Percentiles rank a stretch among this genome's conserved stretches.
Conservation (phyloP, 2,113 vertebrate genomes). For the Phainopepla nitens region DNA sequence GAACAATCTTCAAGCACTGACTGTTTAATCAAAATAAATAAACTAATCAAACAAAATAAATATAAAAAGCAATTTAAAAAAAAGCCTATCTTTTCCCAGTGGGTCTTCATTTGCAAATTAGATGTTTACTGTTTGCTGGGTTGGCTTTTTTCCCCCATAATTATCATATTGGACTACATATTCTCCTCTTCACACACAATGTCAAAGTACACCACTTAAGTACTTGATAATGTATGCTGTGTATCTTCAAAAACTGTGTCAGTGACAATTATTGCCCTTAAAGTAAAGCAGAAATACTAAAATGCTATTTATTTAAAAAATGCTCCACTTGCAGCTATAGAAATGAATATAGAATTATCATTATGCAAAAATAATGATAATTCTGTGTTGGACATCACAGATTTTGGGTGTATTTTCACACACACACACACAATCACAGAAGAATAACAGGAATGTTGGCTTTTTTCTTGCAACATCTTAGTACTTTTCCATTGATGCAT, state of each 20-base stretch:
- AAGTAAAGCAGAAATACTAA: background rate
- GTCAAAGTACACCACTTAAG: background rate
- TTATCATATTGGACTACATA: background rate
- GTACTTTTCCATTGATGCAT: background rate
- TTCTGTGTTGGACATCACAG: background rate
- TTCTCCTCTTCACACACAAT: background rate
- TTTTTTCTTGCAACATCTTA: background rate
- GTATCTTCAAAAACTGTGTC: background rate
- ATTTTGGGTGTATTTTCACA: background rate
- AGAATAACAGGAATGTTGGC: background rate
- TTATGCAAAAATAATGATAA: background rate
- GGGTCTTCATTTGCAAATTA: background rate
- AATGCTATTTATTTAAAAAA: background rate
- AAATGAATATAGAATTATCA: background rate
- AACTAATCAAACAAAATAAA: background rate
- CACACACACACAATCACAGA: background rate
- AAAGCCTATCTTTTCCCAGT: background rate
- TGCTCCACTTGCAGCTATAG: background rate
- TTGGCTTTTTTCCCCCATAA: background rate
- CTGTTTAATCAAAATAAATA: background rate
- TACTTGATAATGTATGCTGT: background rate
- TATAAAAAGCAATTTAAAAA: background rate
- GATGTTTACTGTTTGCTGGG: background rate
- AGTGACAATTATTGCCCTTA: background rate
- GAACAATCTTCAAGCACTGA: background rate